Conservation (phyloP, 2,888 invertebrate species). For the Auanema sp. region DNA sequence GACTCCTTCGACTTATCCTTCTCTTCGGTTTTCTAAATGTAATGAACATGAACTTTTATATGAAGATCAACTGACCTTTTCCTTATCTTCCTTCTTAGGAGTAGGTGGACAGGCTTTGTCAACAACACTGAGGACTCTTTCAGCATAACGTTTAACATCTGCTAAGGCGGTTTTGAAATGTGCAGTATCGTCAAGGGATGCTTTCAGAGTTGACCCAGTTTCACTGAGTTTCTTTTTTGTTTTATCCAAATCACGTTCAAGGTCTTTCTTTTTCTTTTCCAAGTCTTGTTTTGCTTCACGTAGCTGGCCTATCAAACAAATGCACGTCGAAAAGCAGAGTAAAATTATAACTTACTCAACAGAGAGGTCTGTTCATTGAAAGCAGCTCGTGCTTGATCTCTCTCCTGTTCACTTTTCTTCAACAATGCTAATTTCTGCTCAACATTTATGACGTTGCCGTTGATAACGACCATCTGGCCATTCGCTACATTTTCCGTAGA, state of each 20-base stretch:
- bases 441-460: conserved; percentile 57
- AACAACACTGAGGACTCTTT: conserved; percentile 44
- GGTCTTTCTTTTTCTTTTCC: conserved; percentile 57
- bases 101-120: conserved; percentile 52
- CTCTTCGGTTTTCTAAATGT: conserved; percentile 17
- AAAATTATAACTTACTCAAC: conserved; percentile 23
- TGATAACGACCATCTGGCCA: conserved; percentile 50
- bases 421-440: conserved; percentile 50
- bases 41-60: conserved; percentile 4
- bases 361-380: conserved; percentile 37
- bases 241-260: conserved; percentile 57
- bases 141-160: conserved; percentile 52
- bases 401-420: conserved; percentile 53
- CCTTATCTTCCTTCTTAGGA: conserved; percentile 23
- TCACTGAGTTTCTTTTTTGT: conserved; percentile 59
- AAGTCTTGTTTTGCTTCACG: conserved; percentile 38
- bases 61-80: conserved; percentile 20
- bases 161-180: conserved; percentile 44
- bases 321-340: conserved; percentile 4
- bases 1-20: conserved; percentile 12
- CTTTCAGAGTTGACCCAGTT: conserved; percentile 50
- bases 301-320: conserved; percentile 32
- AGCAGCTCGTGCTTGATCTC: conserved; percentile 40
- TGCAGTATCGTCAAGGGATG: conserved; percentile 48
- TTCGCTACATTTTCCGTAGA: conserved; percentile 13